These are phyloP conservation scores for Xylocampa areola DNA, from an alignment of 2,888 invertebrate species.

Conservation along the genomic window DNA sequence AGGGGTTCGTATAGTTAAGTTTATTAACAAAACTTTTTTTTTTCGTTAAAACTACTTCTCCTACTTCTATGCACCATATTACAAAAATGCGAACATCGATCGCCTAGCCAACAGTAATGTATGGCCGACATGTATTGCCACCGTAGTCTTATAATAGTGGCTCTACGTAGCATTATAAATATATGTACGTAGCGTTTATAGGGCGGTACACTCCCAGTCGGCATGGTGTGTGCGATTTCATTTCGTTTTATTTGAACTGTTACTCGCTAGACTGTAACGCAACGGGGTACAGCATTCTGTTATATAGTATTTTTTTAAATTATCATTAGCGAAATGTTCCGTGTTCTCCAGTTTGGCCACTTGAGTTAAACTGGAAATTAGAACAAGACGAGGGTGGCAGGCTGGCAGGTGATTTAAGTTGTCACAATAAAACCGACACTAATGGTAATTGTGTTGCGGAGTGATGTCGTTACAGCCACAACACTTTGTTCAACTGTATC, in stretches of 20 bases:
- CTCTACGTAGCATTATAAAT: constrained; percentile 64
- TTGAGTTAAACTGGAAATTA: constrained; percentile 56
- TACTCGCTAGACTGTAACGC: constrained; percentile 66
- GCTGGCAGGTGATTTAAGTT: constrained; percentile 66
- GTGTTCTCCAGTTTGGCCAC: constrained; percentile 46
- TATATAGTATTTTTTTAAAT: constrained; percentile 57
- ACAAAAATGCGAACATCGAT: constrained; percentile 49
- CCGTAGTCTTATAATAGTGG: constrained; percentile 69
- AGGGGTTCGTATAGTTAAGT: constrained; percentile 5
- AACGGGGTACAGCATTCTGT: constrained; percentile 50
- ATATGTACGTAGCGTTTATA: constrained; percentile 62
- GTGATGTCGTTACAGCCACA: constrained; percentile 59
- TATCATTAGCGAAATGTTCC: constrained; percentile 57
- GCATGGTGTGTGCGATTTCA: constrained; percentile 70
- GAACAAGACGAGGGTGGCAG: constrained; percentile 61
- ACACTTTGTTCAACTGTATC: constrained; percentile 57
- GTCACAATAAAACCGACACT: constrained; percentile 67
- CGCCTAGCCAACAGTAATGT: constrained; percentile 65
- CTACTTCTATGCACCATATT: constrained; percentile 9
- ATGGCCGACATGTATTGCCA: constrained; percentile 69
- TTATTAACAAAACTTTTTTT: constrained; percentile 4
- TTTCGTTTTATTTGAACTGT: constrained; percentile 77
- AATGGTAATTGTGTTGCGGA: constrained; percentile 67
- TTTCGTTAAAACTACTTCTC: neutral
- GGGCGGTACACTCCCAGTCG: constrained; percentile 59